Conservation (phyloP, 2,888 invertebrate genomes). For the Latrodectus hesperus region DNA sequence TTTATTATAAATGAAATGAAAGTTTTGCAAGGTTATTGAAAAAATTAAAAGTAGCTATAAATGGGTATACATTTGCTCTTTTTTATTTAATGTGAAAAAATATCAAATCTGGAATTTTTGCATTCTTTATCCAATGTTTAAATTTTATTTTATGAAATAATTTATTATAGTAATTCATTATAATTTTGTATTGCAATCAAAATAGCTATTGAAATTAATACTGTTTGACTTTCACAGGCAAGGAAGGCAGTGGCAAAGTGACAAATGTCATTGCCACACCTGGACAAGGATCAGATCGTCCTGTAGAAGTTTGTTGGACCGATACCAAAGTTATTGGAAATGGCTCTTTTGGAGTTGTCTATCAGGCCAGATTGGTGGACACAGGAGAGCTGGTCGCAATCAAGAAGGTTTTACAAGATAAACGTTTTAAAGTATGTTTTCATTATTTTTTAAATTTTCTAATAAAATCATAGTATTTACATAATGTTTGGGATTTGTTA, state of each 20-base stretch:
- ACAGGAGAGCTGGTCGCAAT: slow-evolving; percentile 98
- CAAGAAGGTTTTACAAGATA: slow-evolving; percentile 99
- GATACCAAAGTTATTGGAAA: slow-evolving; percentile 99
- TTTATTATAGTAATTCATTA: not conserved
- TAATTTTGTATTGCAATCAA: not conserved
- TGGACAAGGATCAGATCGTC: slow-evolving; percentile 96
- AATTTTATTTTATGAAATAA: too few relatives aligned
- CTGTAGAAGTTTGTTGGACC: slow-evolving; percentile 98
- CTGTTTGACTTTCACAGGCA: slow-evolving; percentile 79
- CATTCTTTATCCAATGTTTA: too few relatives aligned
- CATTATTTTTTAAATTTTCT: slow-evolving; percentile 78
- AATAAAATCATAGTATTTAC: too few relatives aligned
- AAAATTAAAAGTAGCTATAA: too few relatives aligned
- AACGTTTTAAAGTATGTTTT: slow-evolving; percentile 93
- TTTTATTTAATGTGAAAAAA: too few relatives aligned
- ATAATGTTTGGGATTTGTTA: too few relatives aligned
- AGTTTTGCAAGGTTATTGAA: too few relatives aligned
- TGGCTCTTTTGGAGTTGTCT: slow-evolving; percentile 99
- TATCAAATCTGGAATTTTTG: too few relatives aligned
- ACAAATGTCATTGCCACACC: slow-evolving; percentile 99
- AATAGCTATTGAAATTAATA: not conserved
- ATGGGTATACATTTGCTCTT: too few relatives aligned
- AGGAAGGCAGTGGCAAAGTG: slow-evolving; percentile 94
- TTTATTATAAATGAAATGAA: too few relatives aligned
- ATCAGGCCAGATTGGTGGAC: slow-evolving; percentile 98